Base-by-base conservation (phyloP, 35 echinoderm and acorn worm genomes). In the Apostichopus japonicus region DNA sequence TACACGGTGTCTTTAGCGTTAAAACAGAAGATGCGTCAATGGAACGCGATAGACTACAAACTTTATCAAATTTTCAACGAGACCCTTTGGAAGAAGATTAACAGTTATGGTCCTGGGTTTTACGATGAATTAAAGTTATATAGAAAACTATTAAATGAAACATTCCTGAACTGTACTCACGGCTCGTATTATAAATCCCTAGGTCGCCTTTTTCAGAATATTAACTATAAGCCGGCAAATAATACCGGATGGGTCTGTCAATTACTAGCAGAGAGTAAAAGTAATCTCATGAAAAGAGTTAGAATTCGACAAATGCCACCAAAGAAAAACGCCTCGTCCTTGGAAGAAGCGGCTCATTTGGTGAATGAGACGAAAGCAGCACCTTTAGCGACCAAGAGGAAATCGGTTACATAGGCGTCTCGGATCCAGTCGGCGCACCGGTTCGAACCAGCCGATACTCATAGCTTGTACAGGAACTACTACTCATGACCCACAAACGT, bases 41-140 rank as follows among this genome's bases (percentile, higher is more conserved):
- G 79, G 79, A 82, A 82, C 25, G 44, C 27, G 15, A 16, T 82
- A 82, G 79, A 82, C 25, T 82, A 16, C 8, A 52, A 82, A 53
- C 79, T 82, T 9, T 82, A 82, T 14, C 25, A 82, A 55, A 10
- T 16, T 22, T 73, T 73, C 19, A 73, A 73, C n/a, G 70, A 75
- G 15, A 75, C 71, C 15, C 71, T 75, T 75, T 75, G 71, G 71
- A 75, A 19, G n/a, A 75, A 75, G 22, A 75, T 75, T n/a, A 23
- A 75, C 6, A 75, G 71, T n/a, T 75, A 75, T 75, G 71, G 71
- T 75, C 5, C 16, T 21, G 71, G 22, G 8, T 75, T 75, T 75
- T 75, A 75, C 17, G 17, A 75, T 21, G 71, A 75, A 23, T 75
- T 75, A 75, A 75, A 75, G n/a, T 6, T 19, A 22, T 75, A 75